Conservation (phyloP, 2,888 invertebrate genomes). For the Philereme transversata region DNA sequence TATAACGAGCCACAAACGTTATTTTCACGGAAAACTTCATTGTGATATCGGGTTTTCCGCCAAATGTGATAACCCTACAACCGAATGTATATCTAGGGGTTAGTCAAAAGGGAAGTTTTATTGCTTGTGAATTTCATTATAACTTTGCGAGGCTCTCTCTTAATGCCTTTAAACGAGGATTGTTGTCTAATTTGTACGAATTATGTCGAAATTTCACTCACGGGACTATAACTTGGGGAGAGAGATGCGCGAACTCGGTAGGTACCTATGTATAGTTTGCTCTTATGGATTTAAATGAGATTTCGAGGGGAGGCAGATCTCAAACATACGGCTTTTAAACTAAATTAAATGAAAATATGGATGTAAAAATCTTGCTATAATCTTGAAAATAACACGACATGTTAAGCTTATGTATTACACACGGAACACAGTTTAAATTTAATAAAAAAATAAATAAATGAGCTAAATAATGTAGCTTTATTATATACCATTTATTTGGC, state of each 20-base stretch:
- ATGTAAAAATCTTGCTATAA: conserved; percentile 2
- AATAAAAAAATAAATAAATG: too few relatives aligned
- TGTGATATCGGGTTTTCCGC: conserved; percentile 20
- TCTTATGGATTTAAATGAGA: conserved; percentile 38
- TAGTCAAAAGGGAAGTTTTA: conserved; percentile 82
- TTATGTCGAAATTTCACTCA: conserved; percentile 65
- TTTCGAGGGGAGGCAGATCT: conserved; percentile 24
- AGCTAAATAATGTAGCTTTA: conserved; percentile 16
- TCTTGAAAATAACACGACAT: conserved; percentile 1
- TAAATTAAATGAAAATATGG: conserved; percentile 3
- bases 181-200: conserved; percentile 80
- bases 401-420: conserved; percentile 2
- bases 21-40: conserved; percentile 15
- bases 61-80: conserved; percentile 58
- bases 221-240: conserved; percentile 46
- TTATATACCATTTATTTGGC: conserved; percentile 18
- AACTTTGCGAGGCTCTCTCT: conserved; percentile 74
- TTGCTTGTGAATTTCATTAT: conserved; percentile 84
- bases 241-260: conserved; percentile 31
- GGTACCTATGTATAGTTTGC: conserved; percentile 31
- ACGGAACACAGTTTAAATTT: conserved; percentile 7
- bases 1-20: conserved; percentile 22
- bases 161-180: conserved; percentile 78
- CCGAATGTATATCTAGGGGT: conserved; percentile 77
- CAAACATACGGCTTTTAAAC: conserved; percentile 10